Evolutionary conservation across 1,140 invertebrate genomes (phyloP), one percentile per base, ranked within the genome.

Genomic region (Harpegnathos saltator): DNA sequence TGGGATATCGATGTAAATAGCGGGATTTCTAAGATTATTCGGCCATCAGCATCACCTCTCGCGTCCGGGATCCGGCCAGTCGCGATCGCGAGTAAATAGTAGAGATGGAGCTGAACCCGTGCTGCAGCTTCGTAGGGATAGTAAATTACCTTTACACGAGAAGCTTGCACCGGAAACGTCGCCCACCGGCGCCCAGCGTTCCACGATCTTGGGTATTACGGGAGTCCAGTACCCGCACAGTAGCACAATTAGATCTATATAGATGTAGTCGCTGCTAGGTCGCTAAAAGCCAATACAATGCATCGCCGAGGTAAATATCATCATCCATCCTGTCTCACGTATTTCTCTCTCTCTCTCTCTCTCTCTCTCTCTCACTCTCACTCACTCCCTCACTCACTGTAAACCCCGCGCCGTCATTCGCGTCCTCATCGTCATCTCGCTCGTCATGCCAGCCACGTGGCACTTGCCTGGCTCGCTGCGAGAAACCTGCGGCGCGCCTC

Each of bases 71-170:
- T 56, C n/a, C 54, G 54, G 54, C 4, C 54, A 33, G 9, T 69
- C 63, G 22, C 22, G 29, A 69, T 29, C 65, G 65, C 33, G 75
- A 48, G 24, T 69, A 44, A 69, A 38, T 83, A 24, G 12, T 22
- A 29, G n/a, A 22, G 48, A 89, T 90, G 84, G 73, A 89, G 33
- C 19, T 73, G 54, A 84, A 85, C 78, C 71, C 77, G 75, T 85
- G 87, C 78, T 89, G 82, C 82, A 84, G 84, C 63, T 84, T 91
- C 61, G 75, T 71, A 29, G 85, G 83, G 26, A 86, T 89, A 63
- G 83, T 90, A 72, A 88, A 90, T 84, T 91, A 88, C 78, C 69
- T 91, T 52, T 86, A 85, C 77, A 86, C 84, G 58, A 89, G 74
- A 72, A 91, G 85, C 66, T 83, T 90, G 69, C 81, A 78, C 44